Conservation (phyloP, 2,113 vertebrate genomes). For the Genyomyrus donnyi region DNA sequence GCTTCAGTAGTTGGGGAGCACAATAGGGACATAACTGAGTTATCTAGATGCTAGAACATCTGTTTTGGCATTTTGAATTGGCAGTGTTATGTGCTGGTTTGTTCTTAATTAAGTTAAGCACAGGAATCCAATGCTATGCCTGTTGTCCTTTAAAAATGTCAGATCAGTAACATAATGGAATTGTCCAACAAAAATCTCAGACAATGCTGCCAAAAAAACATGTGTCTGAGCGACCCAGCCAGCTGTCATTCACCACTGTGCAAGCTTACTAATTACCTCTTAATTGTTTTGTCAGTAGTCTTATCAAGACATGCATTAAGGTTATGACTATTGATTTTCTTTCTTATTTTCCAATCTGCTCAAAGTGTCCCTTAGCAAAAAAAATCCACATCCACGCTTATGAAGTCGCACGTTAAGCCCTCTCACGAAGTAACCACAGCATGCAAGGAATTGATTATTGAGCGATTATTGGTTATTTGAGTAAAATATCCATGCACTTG, state of each 20-base stretch:
- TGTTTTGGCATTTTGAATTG: slow-evolving; percentile 49
- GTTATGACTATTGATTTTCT: neutral
- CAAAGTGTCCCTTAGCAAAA: neutral
- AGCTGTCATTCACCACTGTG: slow-evolving; percentile 28
- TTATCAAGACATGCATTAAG: neutral
- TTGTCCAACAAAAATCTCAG: slow-evolving; percentile 35
- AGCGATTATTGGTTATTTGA: neutral
- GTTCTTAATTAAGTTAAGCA: slow-evolving; percentile 45
- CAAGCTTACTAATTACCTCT: neutral
- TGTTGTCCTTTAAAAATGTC: slow-evolving; percentile 38
- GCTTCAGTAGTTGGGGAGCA: slow-evolving; percentile 37
- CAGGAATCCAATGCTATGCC: slow-evolving; percentile 15
- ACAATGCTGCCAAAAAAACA: slow-evolving; percentile 44
- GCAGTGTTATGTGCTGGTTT: slow-evolving; percentile 27
- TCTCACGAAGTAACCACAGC: neutral
- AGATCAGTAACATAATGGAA: slow-evolving; percentile 29
- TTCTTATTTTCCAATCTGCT: neutral
- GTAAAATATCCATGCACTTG: neutral
- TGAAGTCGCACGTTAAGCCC: neutral
- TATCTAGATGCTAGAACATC: slow-evolving; percentile 47
- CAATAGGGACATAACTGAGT: slow-evolving; percentile 52
- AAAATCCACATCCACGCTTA: neutral
- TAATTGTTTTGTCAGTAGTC: neutral
- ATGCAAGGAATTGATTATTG: neutral
- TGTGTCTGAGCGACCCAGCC: slow-evolving; percentile 17